These are phyloP conservation scores for Deilephila porcellus DNA, from an alignment of 2,888 invertebrate species.

Conservation along the genomic window DNA sequence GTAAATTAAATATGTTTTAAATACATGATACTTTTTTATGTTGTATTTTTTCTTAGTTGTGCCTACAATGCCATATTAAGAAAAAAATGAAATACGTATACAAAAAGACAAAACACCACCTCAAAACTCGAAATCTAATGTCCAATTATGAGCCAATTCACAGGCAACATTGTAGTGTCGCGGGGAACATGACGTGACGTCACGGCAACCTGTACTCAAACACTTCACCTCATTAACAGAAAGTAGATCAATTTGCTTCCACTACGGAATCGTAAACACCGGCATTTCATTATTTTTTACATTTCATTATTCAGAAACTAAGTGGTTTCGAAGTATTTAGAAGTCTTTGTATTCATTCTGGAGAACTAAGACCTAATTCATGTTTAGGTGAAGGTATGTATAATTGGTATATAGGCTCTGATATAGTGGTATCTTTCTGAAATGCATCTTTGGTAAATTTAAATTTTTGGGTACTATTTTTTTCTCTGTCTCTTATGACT, in stretches of 20 bases:
- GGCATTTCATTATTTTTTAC: too few species aligned
- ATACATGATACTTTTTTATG: too few species aligned
- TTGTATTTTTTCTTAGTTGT: too few species aligned
- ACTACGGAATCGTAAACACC: neutral
- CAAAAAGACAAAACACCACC: neutral
- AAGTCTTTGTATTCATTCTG: too few species aligned
- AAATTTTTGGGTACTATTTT: too few species aligned
- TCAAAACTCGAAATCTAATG: neutral
- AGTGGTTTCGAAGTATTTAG: neutral
- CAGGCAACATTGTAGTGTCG: neutral
- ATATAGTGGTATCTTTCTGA: too few species aligned
- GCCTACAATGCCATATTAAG: neutral
- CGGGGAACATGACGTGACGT: neutral
- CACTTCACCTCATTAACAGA: slow-evolving; percentile 4
- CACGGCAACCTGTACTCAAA: neutral
- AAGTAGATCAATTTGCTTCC: neutral
- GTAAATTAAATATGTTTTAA: too few species aligned
- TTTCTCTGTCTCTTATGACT: too few species aligned
- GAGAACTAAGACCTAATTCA: too few species aligned
- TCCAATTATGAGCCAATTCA: neutral
- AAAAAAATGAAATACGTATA: neutral
- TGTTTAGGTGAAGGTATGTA: too few species aligned
- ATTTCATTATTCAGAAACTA: neutral
- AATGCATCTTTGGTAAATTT: too few species aligned
- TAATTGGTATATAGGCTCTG: too few species aligned